Conservation (phyloP, 2,888 invertebrate species). For the Caenorhabditis sp. region DNA sequence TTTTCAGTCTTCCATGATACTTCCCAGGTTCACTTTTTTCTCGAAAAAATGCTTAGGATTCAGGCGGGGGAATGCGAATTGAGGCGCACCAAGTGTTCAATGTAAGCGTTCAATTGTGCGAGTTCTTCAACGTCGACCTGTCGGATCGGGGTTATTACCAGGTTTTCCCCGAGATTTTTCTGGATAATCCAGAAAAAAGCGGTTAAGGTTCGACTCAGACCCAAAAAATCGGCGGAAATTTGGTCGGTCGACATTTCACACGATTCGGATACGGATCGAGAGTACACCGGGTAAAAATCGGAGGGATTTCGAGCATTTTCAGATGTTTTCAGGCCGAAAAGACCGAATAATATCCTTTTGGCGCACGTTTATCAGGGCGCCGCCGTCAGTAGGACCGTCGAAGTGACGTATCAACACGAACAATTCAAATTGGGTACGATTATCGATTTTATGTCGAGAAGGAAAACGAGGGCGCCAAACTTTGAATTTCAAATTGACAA, state of each 20-base stretch:
- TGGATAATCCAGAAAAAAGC: too few relatives aligned
- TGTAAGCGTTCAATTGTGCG: slow-evolving; percentile 64
- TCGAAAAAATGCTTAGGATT: not conserved
- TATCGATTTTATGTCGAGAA: too few relatives aligned
- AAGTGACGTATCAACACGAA: slow-evolving; percentile 59
- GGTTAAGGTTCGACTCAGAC: slow-evolving; percentile 56
- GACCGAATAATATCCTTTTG: slow-evolving; percentile 21
- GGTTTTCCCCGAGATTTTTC: too few relatives aligned
- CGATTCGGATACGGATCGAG: slow-evolving; percentile 21
- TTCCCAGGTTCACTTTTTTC: slow-evolving; percentile 5
- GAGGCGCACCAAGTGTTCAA: slow-evolving; percentile 67
- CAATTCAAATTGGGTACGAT: slow-evolving; percentile 46
- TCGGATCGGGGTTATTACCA: slow-evolving; percentile 73
- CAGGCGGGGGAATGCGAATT: slow-evolving; percentile 50
- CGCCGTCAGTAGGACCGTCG: slow-evolving; percentile 55
- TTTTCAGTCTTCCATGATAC: slow-evolving; percentile 45
- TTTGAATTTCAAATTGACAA: too few relatives aligned
- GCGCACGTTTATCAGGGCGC: slow-evolving; percentile 37
- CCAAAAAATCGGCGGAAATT: slow-evolving; percentile 45
- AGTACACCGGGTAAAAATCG: not conserved
- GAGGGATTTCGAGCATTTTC: not conserved
- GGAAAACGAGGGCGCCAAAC: too few relatives aligned
- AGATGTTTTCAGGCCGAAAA: not conserved
- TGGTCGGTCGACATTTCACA: slow-evolving; percentile 43
- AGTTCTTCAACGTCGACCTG: slow-evolving; percentile 72